Conservation (phyloP, 2,888 invertebrate genomes). For the Caenorhabditis imperialis region DNA sequence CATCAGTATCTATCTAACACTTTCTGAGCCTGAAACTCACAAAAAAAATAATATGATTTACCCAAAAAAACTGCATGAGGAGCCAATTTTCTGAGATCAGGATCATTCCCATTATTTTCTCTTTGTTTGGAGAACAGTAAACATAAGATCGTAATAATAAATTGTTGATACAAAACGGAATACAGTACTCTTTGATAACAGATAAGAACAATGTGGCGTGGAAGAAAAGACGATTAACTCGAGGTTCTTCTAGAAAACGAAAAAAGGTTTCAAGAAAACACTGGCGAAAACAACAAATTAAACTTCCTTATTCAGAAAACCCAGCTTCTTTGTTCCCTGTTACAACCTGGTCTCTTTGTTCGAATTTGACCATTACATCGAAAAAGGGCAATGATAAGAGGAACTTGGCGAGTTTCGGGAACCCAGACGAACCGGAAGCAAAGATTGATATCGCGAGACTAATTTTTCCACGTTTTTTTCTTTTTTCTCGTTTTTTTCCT, state of each 20-base stretch:
- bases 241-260: too few relatives aligned
- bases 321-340: too few relatives aligned
- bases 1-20: slow-evolving; percentile 3
- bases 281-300: too few relatives aligned
- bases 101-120: too few relatives aligned
- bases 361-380: too few relatives aligned
- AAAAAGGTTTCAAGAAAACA: too few relatives aligned
- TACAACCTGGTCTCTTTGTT: too few relatives aligned
- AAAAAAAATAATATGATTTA: slow-evolving; percentile 15
- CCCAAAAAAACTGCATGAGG: slow-evolving; percentile 42
- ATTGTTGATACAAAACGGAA: slow-evolving; percentile 31
- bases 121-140: slow-evolving; percentile 20
- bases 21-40: slow-evolving; percentile 5
- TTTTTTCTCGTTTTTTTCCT: background rate
- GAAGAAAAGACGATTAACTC: slow-evolving; percentile 2
- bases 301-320: too few relatives aligned
- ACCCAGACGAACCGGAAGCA: slow-evolving; percentile 11
- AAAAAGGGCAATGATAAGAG: too few relatives aligned
- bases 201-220: background rate
- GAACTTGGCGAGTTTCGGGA: too few relatives aligned
- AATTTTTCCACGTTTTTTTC: too few relatives aligned
- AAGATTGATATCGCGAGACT: too few relatives aligned
- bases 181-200: background rate
- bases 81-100: slow-evolving; percentile 25
- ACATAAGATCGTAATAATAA: slow-evolving; percentile 47